Conservation (phyloP, 2,113 vertebrate species). For the Phycodurus eques region DNA sequence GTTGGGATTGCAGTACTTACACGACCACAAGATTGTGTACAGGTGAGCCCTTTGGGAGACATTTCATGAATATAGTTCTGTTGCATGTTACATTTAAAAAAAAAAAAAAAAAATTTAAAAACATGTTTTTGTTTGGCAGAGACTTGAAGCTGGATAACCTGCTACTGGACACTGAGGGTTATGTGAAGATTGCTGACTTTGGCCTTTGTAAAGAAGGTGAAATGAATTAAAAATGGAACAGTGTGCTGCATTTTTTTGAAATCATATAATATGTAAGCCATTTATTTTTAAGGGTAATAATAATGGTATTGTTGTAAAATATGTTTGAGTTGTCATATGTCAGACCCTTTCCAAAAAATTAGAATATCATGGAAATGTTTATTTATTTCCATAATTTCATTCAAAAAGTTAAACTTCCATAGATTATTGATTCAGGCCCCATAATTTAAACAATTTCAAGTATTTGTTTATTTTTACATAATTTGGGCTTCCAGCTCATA, state of each 20-base stretch:
- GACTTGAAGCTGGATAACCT: conserved; percentile 98
- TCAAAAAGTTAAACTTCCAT: too few species aligned
- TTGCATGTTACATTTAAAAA: background rate
- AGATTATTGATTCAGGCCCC: too few species aligned
- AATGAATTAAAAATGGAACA: background rate
- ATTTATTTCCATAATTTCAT: too few species aligned
- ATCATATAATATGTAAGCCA: too few species aligned
- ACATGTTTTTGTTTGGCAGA: conserved; percentile 64
- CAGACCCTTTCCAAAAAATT: too few species aligned
- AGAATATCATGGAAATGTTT: too few species aligned
- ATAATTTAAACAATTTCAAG: too few species aligned
- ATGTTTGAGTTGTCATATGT: too few species aligned
- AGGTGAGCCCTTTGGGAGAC: conserved; percentile 77
- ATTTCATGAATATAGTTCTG: background rate
- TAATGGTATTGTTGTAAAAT: too few species aligned
- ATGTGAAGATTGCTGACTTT: conserved; percentile 98
- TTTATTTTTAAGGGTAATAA: too few species aligned
- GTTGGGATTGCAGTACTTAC: conserved; percentile 94
- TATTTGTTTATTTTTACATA: too few species aligned
- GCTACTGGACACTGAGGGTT: conserved; percentile 95
- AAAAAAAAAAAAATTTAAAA: background rate
- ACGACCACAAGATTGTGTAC: conserved; percentile 98
- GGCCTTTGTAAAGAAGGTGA: conserved; percentile 99
- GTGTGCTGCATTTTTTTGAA: background rate
- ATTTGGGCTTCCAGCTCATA: too few species aligned